These are phyloP conservation scores for Microcebus jonahi DNA, from an alignment of 2,113 vertebrate species.

Conservation along the genomic window DNA sequence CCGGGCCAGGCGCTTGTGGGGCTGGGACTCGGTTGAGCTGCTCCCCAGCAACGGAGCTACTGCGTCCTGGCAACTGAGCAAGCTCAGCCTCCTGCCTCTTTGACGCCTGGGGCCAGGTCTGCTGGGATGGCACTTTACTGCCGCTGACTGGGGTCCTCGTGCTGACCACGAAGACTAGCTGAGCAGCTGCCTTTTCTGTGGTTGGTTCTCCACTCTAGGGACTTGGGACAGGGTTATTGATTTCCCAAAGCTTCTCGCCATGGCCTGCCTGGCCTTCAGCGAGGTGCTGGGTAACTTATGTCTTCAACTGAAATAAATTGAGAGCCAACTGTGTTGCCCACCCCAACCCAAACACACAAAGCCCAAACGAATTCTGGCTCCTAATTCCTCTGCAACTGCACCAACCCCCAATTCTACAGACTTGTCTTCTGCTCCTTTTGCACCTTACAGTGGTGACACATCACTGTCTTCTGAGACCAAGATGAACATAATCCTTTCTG, in stretches of 20 bases:
- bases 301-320: not conserved
- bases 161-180: not conserved
- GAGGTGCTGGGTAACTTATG: not conserved
- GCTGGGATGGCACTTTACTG: not conserved
- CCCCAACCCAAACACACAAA: not conserved
- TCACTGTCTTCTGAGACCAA: not conserved
- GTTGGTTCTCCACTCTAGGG: not conserved
- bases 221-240: not conserved
- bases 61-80: not conserved
- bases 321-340: not conserved
- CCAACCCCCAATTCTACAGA: not conserved
- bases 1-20: accelerated
- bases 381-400: not conserved
- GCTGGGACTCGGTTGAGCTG: accelerated
- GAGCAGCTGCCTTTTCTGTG: not conserved
- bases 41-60: accelerated
- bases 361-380: not conserved
- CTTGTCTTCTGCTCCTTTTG: not conserved
- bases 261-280: not conserved
- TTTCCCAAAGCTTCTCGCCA: not conserved
- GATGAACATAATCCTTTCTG: not conserved
- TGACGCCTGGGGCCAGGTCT: accelerated
- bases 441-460: no score
- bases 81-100: not conserved
- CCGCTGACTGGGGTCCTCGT: accelerated